Evolutionary conservation across 2,797 vertebrate genomes (phyloP).

Genomic region (Gastrophryne carolinensis): DNA sequence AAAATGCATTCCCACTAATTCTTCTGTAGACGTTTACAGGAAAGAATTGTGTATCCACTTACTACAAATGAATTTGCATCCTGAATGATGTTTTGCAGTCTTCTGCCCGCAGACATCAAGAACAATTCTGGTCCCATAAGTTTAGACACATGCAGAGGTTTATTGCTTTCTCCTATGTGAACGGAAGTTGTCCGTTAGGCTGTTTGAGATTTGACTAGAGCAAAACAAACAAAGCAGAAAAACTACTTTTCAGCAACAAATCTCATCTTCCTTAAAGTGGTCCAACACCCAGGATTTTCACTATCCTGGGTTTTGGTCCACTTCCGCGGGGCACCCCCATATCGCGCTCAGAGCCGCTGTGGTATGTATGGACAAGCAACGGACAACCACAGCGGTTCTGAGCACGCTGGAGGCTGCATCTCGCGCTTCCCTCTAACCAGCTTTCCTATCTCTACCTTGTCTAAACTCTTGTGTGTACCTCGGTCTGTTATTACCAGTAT

Average conservation of each 20-base stretch:
- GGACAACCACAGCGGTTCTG: too few species aligned
- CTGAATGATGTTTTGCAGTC: conserved; percentile 31
- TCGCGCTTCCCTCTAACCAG: too few species aligned
- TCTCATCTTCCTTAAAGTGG: neutral
- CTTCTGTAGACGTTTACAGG: conserved; percentile 44
- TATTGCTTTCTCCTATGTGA: neutral
- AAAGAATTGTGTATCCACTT: conserved; percentile 44
- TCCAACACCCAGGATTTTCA: too few species aligned
- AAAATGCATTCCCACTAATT: conserved; percentile 52
- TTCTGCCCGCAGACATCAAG: neutral
- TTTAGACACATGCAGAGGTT: conserved; percentile 1
- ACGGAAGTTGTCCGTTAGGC: neutral
- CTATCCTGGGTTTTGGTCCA: too few species aligned
- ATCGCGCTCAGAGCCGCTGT: too few species aligned
- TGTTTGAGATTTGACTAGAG: neutral
- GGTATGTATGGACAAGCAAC: too few species aligned
- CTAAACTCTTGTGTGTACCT: too few species aligned
- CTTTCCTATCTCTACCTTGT: too few species aligned
- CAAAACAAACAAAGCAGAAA: neutral
- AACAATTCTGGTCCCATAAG: conserved; percentile 7
- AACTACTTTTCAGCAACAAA: neutral
- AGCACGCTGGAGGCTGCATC: too few species aligned
- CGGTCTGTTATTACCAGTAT: too few species aligned
- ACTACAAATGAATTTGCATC: conserved; percentile 41
- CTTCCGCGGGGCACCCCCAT: too few species aligned